Base-by-base conservation (phyloP, 2,113 vertebrate species). In the Rhabdornis inornatus region DNA sequence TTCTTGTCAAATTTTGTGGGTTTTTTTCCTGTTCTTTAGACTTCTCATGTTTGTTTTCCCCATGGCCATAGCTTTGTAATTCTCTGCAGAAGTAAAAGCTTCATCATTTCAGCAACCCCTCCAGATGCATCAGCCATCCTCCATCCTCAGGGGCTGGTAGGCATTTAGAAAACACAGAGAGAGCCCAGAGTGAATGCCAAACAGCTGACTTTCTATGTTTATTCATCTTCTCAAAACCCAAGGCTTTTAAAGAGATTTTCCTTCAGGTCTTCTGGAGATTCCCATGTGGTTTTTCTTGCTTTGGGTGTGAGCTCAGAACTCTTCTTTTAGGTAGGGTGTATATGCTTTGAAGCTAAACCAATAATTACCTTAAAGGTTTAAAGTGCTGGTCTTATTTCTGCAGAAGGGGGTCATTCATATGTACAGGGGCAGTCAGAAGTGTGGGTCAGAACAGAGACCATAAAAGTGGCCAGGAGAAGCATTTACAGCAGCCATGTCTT, bases 121-220 rank as follows among this genome's bases (percentile, higher is more conserved):
- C 50, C 65, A 89, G 56, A 68, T 0, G 0, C 0, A 0, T 35
- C 35, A 70, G 64, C 25, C 45, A 78, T 87, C 39, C 80, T 92
- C 31, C 45, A 81, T 64, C 47, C 64, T 92, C 77, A 75, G 64
- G 57, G 64, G 31, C n/a, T 74, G n/a, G 31, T 65, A 81, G 57
- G n/a, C 28, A 56, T 50, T 70, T 72, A 15, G 6, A 60, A 50
- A 60, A 70, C 25, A 66, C 1, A 22, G 47, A 87, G 35, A 18
- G 68, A 90, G 19, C 13, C 40, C n/a, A 80, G 45, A 77, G 55
- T 47, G 77, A 78, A 94, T 87, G 37, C n/a, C 6, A 4, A 83
- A 71, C 37, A 86, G 42, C 50, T 91, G 72, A 59, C 18, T 82
- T 83, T 25, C 60, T 37, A 15, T 53, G 72, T 89, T 89, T 66